These are phyloP conservation scores for Nannospalax galili DNA, from an alignment of 2,113 vertebrate genomes.

Conservation along the genomic window DNA sequence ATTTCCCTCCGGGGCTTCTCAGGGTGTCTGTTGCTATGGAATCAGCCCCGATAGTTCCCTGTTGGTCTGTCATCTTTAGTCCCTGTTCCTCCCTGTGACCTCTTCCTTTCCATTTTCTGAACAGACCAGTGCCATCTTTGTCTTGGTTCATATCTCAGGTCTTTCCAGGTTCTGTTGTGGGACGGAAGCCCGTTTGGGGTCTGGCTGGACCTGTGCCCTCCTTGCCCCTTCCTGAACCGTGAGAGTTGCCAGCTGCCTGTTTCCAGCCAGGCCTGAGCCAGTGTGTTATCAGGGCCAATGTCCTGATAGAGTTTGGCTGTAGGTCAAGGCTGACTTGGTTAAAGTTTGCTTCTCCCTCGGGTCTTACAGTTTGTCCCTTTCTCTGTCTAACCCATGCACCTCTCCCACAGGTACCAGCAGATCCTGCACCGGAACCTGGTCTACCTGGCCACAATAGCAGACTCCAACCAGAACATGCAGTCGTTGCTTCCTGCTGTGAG, in stretches of 20 bases:
- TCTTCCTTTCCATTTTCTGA: neutral
- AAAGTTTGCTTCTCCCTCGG: neutral
- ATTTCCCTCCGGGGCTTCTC: neutral
- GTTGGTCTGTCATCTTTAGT: neutral
- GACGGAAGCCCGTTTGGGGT: neutral
- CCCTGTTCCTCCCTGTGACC: neutral
- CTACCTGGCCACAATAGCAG: slow-evolving; percentile 98
- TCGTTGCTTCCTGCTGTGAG: slow-evolving; percentile 95
- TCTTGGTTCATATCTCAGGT: neutral
- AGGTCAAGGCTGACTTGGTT: neutral
- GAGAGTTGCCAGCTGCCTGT: accelerated
- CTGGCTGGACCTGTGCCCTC: neutral
- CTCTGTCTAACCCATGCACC: neutral
- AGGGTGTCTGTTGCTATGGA: accelerated
- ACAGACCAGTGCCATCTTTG: neutral
- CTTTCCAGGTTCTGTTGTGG: neutral
- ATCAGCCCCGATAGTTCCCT: neutral
- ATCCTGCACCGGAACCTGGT: slow-evolving; percentile 98
- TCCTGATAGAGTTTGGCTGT: neutral
- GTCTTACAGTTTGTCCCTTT: neutral
- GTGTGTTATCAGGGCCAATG: neutral
- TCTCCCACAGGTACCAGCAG: slow-evolving; percentile 94
- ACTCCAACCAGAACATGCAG: slow-evolving; percentile 99
- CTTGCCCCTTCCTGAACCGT: accelerated
- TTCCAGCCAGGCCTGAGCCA: neutral